phyloP scores from a whole-genome alignment of 2,113 vertebrate species.

The Microtus montanus region DNA sequence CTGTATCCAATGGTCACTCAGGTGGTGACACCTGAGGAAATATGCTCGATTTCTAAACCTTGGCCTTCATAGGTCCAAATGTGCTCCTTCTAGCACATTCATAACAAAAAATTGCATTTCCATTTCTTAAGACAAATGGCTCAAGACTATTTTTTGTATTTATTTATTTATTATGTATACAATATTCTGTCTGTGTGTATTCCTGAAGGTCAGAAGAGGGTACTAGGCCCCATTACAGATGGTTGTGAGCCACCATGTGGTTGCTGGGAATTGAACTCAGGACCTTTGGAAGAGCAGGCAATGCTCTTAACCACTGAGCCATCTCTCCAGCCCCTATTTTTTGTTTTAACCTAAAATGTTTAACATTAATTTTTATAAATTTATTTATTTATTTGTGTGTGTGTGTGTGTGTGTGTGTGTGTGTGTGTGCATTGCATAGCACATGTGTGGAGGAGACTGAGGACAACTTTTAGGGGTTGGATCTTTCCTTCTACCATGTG shows the following conservation, averaged over 20 bases:
- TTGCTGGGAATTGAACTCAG: no score
- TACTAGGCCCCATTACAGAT: no score
- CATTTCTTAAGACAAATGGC: not conserved
- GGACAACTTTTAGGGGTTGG: not conserved
- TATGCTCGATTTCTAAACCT: not conserved
- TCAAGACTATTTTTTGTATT: not conserved
- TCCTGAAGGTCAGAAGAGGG: no score
- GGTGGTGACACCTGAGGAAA: not conserved
- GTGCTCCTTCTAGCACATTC: not conserved
- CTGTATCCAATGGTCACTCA: not conserved
- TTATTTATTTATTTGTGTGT: not conserved
- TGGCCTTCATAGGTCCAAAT: not conserved
- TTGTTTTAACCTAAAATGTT: not conserved
- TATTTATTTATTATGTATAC: no score
- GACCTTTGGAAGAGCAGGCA: no score
- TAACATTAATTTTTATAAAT: not conserved
- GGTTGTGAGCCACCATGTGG: no score
- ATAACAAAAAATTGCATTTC: conserved; percentile 3
- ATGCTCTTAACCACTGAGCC: no score
- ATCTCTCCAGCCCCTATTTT: no score
- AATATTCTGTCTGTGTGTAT: no score
- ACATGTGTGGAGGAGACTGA: not conserved
- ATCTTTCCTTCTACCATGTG: not conserved
- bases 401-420: not conserved
- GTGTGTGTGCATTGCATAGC: not conserved